phyloP scores from a whole-genome alignment of 2,113 vertebrate genomes.

The Embiotoca jacksoni region DNA sequence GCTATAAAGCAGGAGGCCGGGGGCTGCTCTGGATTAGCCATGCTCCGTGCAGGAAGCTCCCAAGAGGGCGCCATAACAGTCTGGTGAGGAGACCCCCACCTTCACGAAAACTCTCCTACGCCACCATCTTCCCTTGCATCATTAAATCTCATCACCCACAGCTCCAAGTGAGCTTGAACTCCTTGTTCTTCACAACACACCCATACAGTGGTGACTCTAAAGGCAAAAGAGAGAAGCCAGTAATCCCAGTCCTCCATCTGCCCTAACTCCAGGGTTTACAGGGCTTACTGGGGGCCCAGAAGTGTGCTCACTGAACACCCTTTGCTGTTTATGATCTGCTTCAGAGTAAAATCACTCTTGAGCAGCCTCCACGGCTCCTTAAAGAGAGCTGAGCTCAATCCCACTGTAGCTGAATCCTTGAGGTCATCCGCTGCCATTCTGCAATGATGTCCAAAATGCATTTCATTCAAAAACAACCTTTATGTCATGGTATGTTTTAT shows the following conservation, averaged over 20 bases:
- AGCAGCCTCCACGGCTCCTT: conserved; percentile 51
- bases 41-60: conserved; percentile 69
- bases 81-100: conserved; percentile 48
- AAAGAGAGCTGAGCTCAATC: conserved; percentile 54
- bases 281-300: conserved; percentile 59
- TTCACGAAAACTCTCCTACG: conserved; percentile 38
- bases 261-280: conserved; percentile 58
- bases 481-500: conserved; percentile 63
- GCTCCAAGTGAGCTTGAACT: conserved; percentile 57
- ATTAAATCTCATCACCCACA: conserved; percentile 54
- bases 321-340: conserved; percentile 64
- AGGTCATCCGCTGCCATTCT: conserved; percentile 71
- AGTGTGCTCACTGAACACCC: conserved; percentile 64
- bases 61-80: conserved; percentile 60
- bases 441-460: conserved; percentile 69
- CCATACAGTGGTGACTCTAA: conserved; percentile 57
- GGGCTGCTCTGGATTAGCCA: conserved; percentile 80
- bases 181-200: conserved; percentile 64
- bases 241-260: conserved; percentile 66
- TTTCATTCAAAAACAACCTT: conserved; percentile 57
- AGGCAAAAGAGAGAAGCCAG: conserved; percentile 45
- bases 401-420: conserved; percentile 53
- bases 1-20: conserved; percentile 71
- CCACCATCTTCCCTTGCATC: conserved; percentile 55
- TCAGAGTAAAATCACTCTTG: conserved; percentile 50